Evolutionary conservation across 30 jellyfish, hydroid and myxozoan genomes (phyloP), one percentile per base, ranked within the genome.

Genomic region (Mastigias papua): DNA sequence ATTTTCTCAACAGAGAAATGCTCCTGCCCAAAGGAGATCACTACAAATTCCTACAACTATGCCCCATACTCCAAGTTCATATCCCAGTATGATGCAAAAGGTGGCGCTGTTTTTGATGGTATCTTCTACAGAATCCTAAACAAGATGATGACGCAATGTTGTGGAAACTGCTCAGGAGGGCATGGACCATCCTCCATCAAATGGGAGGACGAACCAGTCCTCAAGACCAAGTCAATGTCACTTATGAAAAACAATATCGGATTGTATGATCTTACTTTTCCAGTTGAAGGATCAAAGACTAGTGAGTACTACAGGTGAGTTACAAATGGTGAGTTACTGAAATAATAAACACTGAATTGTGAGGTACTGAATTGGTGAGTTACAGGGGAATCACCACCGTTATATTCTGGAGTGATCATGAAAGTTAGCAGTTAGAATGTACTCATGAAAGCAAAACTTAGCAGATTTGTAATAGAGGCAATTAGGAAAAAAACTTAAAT

Each of bases 141-240:
- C 21, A 81, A 79, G 37, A 92, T 86, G 96, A 69, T 92, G 73
- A 42, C 28, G 30, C 91, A 68, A 1, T 92, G 93, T 75, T 92
- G 98, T 76, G 98, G 98, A 23, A 72, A 78, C 61, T 92, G 98
- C 83, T 66, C 93, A 11, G 90, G 87, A 49, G 98, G 98, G 17
- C 98, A 92, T 66, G 98, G 98, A 7, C 75, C 84, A 1, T 85
- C 93, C 30, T 29, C 76, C 61, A 80, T 92, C 48, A 71, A 46
- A 20, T 92, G 96, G 96, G 91, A 73, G 33, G 90, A 91, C 22
- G 54, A 32, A 2, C 81, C 88, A 3, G 86, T 34, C 27, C 50
- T 60, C 31, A 72, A 87, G 60, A 60, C 80, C 8, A 72, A 68
- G 64, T 49, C 90, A 0, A 67, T 87, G 86, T 37, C 86, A 9